These are phyloP conservation scores for Saturnia japonica DNA, from an alignment of 2,888 invertebrate species.

Conservation along the genomic window DNA sequence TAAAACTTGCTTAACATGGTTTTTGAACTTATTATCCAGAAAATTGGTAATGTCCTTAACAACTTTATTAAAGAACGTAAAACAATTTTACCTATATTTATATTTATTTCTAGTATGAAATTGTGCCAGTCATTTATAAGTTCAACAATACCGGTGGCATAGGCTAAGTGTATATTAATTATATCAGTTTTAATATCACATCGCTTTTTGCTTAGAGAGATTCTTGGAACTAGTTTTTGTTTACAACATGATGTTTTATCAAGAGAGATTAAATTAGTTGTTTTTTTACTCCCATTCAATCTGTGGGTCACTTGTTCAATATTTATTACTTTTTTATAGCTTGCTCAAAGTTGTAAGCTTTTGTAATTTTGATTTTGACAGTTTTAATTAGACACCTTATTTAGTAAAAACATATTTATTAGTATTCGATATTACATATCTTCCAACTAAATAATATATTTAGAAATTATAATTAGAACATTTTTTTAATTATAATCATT, in stretches of 20 bases:
- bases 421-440: no score
- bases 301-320: background rate
- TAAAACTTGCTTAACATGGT: no score
- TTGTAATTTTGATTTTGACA: no score
- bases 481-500: no score
- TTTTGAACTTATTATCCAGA: no score
- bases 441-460: no score
- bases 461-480: no score
- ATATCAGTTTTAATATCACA: background rate
- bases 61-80: no score
- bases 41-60: no score
- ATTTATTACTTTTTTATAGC: background rate
- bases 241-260: background rate
- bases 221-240: conserved; percentile 4
- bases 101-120: no score
- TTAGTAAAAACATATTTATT: background rate
- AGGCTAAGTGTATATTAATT: background rate
- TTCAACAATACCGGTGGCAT: background rate
- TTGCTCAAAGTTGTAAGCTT: background rate
- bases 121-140: background rate
- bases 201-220: background rate
- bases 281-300: background rate
- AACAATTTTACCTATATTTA: no score
- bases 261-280: conserved; percentile 8
- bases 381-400: no score